Evolutionary conservation across 2,797 vertebrate genomes (phyloP).

Genomic region (Aselliscus stoliczkanus): DNA sequence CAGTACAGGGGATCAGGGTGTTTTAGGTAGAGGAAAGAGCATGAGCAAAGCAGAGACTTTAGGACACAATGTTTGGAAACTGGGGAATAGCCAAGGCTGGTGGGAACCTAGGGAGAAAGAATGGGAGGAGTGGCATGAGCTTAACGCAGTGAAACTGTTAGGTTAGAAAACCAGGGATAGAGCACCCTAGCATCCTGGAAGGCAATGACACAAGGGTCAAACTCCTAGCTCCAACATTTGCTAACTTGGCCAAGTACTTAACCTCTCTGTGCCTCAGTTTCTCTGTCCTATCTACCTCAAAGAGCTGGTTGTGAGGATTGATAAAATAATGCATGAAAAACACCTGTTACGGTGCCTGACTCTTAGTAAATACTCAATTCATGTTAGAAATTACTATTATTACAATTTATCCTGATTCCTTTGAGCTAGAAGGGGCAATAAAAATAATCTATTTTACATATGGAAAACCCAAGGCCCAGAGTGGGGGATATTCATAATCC

Average conservation of each 20-base stretch:
- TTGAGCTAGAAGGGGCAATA: neutral
- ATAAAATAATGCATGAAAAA: neutral
- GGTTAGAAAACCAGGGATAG: neutral
- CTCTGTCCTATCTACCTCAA: neutral
- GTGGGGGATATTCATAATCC: neutral
- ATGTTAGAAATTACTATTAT: neutral
- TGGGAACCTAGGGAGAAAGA: neutral
- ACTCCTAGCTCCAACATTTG: neutral
- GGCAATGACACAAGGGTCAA: neutral
- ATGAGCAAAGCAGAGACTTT: slow-evolving; percentile 6
- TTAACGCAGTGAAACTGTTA: neutral
- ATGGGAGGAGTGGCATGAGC: neutral
- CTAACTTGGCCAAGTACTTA: neutral
- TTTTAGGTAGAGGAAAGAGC: neutral
- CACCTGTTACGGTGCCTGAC: neutral
- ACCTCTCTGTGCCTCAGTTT: neutral
- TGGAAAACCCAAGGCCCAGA: neutral
- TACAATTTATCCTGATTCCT: slow-evolving; percentile 1
- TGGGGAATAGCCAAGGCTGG: neutral
- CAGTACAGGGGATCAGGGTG: neutral
- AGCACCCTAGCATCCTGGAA: neutral
- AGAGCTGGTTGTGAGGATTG: neutral
- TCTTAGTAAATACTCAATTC: neutral
- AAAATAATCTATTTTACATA: slow-evolving; percentile 18
- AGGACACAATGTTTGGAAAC: neutral